Evolutionary conservation across 2,888 invertebrate genomes (phyloP), one percentile per base, ranked within the genome.

Genomic region (Phymatocera aterrima): DNA sequence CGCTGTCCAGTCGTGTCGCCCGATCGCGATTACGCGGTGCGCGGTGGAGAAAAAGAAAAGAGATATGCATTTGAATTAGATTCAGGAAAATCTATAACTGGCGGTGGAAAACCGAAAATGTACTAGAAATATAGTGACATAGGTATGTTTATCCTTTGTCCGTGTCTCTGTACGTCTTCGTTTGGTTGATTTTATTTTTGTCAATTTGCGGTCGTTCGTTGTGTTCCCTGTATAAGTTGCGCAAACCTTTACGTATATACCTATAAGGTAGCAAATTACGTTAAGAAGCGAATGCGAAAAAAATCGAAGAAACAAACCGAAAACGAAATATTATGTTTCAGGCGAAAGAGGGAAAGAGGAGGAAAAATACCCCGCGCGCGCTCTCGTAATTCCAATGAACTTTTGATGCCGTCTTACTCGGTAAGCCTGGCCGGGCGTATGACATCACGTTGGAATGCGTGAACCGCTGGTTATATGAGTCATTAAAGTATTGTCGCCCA

Each of bases 371-470:
- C 2, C 43, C 4, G 5, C 37, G 10, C 10, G 37, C 37, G 37
- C 37, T 4, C 24, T 40, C n/a, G 51, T 34, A 34, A 65, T 54
- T 54, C 18, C 51, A 54, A 70, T 77, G 79, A 65, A 70, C 80
- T 79, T 81, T 79, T 79, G 77, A 77, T 75, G 77, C 72, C 57
- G 80, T 80, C 81, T 79, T 61, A 79, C 18, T 72, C 51, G n/a
- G 43, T 15, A 72, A 34, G 72, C 46, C 46, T 15, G 18, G 61
- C 2, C 80, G 57, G 51, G 28, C 79, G 83, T 84, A 86, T 89
- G 89, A 88, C 89, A 88, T 90, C 89, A 87, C 83, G 81, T 74
- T 80, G 88, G 89, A 89, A 89, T 89, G 88, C 81, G 84, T 85
- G 85, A 84, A 84, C 82, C 83, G 84, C 82, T 83, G 81, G 82